Conservation (phyloP, 2,797 vertebrate genomes). For the Megaceryle alcyon region DNA sequence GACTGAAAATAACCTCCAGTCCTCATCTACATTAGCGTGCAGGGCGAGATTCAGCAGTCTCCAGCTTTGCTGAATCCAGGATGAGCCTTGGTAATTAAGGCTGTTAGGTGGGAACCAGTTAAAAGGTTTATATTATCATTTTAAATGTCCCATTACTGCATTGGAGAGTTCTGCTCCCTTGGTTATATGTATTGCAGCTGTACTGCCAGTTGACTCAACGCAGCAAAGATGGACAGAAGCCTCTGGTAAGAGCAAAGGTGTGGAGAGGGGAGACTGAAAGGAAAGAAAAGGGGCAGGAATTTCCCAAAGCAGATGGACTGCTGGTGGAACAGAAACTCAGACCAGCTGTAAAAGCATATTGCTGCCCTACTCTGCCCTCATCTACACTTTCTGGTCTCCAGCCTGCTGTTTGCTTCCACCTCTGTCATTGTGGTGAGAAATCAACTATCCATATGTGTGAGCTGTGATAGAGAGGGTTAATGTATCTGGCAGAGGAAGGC, state of each 20-base stretch:
- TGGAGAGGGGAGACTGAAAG: background rate
- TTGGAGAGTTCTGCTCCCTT: background rate
- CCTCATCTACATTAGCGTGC: background rate
- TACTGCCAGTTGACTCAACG: background rate
- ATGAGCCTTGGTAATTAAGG: background rate
- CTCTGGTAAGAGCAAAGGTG: background rate
- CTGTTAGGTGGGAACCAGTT: background rate
- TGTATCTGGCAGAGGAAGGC: background rate
- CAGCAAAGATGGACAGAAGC: background rate
- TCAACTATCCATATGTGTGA: background rate
- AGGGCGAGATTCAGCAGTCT: background rate
- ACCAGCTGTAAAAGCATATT: background rate
- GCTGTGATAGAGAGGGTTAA: slow-evolving; percentile 14
- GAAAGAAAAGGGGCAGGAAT: background rate
- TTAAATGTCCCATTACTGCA: background rate
- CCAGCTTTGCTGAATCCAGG: background rate
- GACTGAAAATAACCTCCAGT: background rate
- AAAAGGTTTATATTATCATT: slow-evolving; percentile 15
- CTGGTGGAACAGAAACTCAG: background rate
- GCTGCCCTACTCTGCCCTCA: slow-evolving; percentile 1
- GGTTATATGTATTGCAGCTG: background rate
- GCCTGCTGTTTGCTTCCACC: slow-evolving; percentile 26
- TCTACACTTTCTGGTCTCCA: background rate
- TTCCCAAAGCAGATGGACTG: background rate
- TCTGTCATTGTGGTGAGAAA: slow-evolving; percentile 29